phyloP scores from a whole-genome alignment of 2,113 vertebrate species.

The Austrofundulus limnaeus region DNA sequence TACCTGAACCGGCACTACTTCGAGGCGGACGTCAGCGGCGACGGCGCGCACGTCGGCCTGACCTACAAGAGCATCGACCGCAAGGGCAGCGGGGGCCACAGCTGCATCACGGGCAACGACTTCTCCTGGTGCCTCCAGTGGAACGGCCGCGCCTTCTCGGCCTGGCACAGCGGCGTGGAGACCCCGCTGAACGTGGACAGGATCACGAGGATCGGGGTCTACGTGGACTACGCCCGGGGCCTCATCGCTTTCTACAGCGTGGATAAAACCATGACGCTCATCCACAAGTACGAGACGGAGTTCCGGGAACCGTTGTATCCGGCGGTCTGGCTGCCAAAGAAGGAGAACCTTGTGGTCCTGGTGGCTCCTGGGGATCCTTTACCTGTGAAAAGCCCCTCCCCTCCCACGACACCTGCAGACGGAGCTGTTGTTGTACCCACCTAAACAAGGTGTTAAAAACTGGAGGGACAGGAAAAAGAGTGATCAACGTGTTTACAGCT shows the following conservation, averaged over 20 bases:
- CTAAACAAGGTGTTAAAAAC: neutral
- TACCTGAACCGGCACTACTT: slow-evolving; percentile 83
- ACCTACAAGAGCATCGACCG: slow-evolving; percentile 82
- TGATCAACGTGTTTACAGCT: slow-evolving; percentile 24
- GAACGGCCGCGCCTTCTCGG: slow-evolving; percentile 83
- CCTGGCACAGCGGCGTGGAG: slow-evolving; percentile 83
- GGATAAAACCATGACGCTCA: slow-evolving; percentile 66
- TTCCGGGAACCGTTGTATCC: slow-evolving; percentile 82
- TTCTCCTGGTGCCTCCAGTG: slow-evolving; percentile 85
- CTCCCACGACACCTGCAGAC: slow-evolving; percentile 50
- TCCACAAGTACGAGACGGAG: slow-evolving; percentile 76
- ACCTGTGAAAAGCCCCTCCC: slow-evolving; percentile 60
- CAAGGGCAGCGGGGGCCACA: slow-evolving; percentile 76
- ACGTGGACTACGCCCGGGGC: slow-evolving; percentile 72
- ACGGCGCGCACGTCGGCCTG: slow-evolving; percentile 79
- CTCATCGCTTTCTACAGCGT: slow-evolving; percentile 79
- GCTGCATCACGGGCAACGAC: slow-evolving; percentile 80
- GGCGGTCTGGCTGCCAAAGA: slow-evolving; percentile 85
- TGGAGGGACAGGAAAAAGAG: neutral
- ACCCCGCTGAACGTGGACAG: slow-evolving; percentile 63
- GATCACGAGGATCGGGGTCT: slow-evolving; percentile 79
- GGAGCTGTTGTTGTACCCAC: neutral
- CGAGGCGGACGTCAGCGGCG: slow-evolving; percentile 79
- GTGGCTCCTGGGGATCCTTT: slow-evolving; percentile 67
- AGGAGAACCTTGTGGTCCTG: slow-evolving; percentile 78